Evolutionary conservation across 2,113 vertebrate genomes (phyloP), one percentile per base, ranked within the genome.

Genomic region (Genyomyrus donnyi): DNA sequence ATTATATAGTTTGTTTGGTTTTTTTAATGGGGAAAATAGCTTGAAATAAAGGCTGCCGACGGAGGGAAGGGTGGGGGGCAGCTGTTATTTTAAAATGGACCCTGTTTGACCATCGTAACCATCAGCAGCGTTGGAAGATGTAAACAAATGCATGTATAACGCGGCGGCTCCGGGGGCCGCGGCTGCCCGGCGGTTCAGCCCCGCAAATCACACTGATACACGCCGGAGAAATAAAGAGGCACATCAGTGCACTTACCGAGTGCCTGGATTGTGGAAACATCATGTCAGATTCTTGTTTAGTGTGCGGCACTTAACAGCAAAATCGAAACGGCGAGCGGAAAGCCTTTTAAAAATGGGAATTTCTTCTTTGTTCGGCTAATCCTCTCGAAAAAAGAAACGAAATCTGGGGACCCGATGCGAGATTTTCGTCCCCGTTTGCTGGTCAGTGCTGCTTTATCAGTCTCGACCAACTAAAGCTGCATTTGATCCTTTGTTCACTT

Each of bases 251-350:
- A 95, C 96, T 96, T 91, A 96, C 96, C 95, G 96, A 95, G 94
- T 96, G 96, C 91, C 96, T 96, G 35, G 96, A 95, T 95, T 96
- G 95, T 96, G 96, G 96, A 96, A 96, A 96, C 96, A 96, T 96
- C 96, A 96, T 96, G 95, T 96, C 96, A 96, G 90, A 90, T 93
- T 90, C 92, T 91, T 90, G 93, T 92, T 86, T 90, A 89, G 89
- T 90, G 91, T 80, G 56, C 91, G 89, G 90, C 90, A 91, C 91
- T 92, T 90, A 80, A 83, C 45, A 74, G 49, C 89, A 85, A 87
- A 45, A 86, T 17, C 83, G 46, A 66, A 56, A 56, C 49, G 84
- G 48, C 84, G 84, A 49, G 35, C 21, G 49, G 3, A n/a, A 35
- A 53, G 89, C 53, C 21, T 86, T 62, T 62, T 48, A 35, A 53